Percentiles rank a stretch among this genome's conserved stretches.
Evolutionary conservation across 2,888 invertebrate genomes (phyloP).

Genomic region (Fabriciana adippe): DNA sequence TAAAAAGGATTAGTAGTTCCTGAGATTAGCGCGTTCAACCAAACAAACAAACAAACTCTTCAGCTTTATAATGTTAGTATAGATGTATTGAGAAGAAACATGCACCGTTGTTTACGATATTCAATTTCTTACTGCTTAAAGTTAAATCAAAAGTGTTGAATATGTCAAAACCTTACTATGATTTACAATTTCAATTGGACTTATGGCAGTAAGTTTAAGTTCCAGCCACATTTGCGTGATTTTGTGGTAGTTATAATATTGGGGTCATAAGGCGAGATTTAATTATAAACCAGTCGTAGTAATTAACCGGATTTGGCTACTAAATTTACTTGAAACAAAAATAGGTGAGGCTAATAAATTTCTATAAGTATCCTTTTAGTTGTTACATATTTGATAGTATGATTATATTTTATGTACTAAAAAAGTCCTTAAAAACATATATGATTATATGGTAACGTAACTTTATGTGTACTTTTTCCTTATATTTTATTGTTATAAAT

Average conservation of each 20-base stretch:
- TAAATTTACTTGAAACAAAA: constrained; percentile 36
- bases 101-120: neutral
- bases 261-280: constrained; percentile 41
- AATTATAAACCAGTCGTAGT: constrained; percentile 36
- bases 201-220: constrained; percentile 7
- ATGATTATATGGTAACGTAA: too few species aligned
- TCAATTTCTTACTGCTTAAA: neutral
- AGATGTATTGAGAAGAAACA: too few species aligned
- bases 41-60: too few species aligned
- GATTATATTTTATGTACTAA: neutral
- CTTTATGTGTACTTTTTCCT: too few species aligned
- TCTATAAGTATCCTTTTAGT: neutral
- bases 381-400: constrained; percentile 3
- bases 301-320: constrained; percentile 38
- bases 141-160: neutral
- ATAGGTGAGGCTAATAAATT: constrained; percentile 28
- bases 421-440: too few species aligned
- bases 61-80: too few species aligned
- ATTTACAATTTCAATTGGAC: constrained; percentile 10
- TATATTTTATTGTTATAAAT: too few species aligned
- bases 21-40: too few species aligned
- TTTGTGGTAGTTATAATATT: constrained; percentile 33
- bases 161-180: neutral
- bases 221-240: constrained; percentile 38
- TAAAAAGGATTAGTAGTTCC: too few species aligned